Conservation (phyloP, 92 coral and sea anemone genomes). For the Bergia sp. region DNA sequence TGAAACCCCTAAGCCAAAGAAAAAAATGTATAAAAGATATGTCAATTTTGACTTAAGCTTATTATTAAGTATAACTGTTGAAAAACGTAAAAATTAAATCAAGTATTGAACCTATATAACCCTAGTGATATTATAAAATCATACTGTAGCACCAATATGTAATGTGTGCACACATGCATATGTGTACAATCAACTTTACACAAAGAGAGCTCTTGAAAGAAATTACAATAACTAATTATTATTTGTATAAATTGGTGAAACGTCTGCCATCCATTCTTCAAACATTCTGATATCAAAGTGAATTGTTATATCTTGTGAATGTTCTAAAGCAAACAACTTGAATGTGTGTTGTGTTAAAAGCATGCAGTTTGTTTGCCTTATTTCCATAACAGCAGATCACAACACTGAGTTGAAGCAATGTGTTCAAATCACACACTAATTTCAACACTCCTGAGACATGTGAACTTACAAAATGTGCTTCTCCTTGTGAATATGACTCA, state of each 20-base stretch:
- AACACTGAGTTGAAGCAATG: background rate
- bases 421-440: background rate
- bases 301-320: background rate
- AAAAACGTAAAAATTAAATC: no score
- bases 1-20: no score
- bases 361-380: background rate
- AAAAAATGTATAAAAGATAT: no score
- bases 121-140: no score
- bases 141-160: background rate
- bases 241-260: background rate
- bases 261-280: background rate
- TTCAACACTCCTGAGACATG: background rate
- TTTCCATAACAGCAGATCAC: constrained; percentile 9
- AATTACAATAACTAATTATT: no score
- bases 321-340: background rate
- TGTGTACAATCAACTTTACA: no score
- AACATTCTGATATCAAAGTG: background rate
- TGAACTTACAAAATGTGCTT: background rate
- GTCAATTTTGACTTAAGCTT: no score
- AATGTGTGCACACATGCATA: background rate
- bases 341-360: background rate
- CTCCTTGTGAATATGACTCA: background rate
- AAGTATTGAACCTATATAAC: no score
- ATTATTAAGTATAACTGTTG: no score
- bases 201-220: background rate